Evolutionary conservation across 2,113 vertebrate genomes (phyloP).

Genomic region (Lepidothrix coronata): DNA sequence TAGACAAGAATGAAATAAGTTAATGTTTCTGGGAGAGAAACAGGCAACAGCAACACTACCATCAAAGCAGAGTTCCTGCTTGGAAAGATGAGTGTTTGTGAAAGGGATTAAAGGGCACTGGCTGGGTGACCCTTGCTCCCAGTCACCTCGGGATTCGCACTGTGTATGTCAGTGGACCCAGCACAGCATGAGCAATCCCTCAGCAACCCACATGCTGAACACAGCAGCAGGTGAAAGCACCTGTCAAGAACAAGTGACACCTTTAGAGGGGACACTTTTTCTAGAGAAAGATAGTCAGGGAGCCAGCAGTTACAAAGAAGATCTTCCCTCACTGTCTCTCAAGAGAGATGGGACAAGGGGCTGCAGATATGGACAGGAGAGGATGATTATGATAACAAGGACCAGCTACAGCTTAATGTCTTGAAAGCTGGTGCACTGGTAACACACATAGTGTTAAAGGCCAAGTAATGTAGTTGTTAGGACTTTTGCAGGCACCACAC

Average conservation of each 20-base stretch:
- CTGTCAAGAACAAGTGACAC: neutral
- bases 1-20: slow-evolving; percentile 16
- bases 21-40: slow-evolving; percentile 29
- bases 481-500: neutral
- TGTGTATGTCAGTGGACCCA: accelerated
- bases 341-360: neutral
- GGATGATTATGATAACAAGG: neutral
- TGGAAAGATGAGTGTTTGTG: neutral
- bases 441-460: neutral
- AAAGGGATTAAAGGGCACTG: neutral
- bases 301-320: neutral
- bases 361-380: neutral
- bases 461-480: neutral
- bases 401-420: neutral
- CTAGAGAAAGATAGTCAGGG: neutral
- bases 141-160: neutral
- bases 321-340: neutral
- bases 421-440: neutral
- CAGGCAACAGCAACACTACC: neutral
- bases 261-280: neutral
- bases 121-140: neutral
- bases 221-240: neutral
- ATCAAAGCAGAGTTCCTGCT: neutral
- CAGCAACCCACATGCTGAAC: neutral
- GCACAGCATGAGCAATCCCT: neutral